Conservation (phyloP, 1,140 invertebrate genomes). For the Drosophila carrolli region DNA sequence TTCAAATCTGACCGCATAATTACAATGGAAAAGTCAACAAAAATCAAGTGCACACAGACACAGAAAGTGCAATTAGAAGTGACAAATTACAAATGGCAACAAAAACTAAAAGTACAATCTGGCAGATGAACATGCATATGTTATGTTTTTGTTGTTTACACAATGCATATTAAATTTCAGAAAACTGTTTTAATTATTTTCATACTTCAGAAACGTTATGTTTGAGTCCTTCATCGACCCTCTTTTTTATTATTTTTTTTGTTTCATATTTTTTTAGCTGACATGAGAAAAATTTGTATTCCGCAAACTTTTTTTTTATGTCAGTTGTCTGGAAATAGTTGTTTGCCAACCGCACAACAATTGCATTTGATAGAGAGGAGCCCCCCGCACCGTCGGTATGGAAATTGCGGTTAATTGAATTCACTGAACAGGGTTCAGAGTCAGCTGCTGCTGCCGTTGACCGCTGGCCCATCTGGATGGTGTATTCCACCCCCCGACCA, state of each 20-base stretch:
- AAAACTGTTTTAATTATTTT: constrained; percentile 68
- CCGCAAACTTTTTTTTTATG: constrained; percentile 34
- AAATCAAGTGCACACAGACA: constrained; percentile 52
- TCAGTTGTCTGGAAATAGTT: constrained; percentile 46
- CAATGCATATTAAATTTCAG: constrained; percentile 51
- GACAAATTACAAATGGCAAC: constrained; percentile 65
- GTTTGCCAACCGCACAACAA: constrained; percentile 61
- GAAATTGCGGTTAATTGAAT: constrained; percentile 81
- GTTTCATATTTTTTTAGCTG: constrained; percentile 19
- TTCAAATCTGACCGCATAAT: constrained; percentile 61
- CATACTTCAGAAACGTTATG: constrained; percentile 39
- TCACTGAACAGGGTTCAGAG: constrained; percentile 68
- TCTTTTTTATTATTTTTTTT: constrained; percentile 3
- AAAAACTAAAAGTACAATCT: constrained; percentile 19
- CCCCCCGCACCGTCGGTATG: constrained; percentile 42
- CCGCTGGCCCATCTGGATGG: constrained; percentile 16
- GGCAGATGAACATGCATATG: constrained; percentile 34
- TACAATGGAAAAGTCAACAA: constrained; percentile 64
- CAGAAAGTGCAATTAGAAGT: constrained; percentile 63
- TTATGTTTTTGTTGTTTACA: constrained; percentile 4
- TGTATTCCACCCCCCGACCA: background rate
- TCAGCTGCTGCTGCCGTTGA: constrained; percentile 31
- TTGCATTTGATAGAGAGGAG: constrained; percentile 69
- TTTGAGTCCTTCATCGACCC: background rate
- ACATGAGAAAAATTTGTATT: constrained; percentile 41